Evolutionary conservation across 2,888 invertebrate genomes (phyloP).

Genomic region (Drosophila kambysellisi): DNA sequence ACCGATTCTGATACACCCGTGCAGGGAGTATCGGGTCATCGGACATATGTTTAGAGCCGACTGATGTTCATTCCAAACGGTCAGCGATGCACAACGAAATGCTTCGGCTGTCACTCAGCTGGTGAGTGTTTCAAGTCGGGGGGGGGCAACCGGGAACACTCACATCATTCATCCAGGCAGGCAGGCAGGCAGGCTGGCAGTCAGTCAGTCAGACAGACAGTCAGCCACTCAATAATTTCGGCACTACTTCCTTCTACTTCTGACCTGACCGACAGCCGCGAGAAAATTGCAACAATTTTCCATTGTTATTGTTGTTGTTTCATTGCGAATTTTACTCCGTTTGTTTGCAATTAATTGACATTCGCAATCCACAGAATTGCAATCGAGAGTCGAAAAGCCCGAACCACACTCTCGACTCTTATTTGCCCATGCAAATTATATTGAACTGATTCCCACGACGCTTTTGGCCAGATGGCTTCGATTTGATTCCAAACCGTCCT

Average conservation of each 20-base stretch:
- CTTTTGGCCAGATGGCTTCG: slow-evolving; percentile 77
- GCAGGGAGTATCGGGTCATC: slow-evolving; percentile 23
- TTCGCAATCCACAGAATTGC: slow-evolving; percentile 56
- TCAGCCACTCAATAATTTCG: slow-evolving; percentile 76
- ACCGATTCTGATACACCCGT: slow-evolving; percentile 18
- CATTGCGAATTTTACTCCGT: slow-evolving; percentile 62
- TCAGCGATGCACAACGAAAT: slow-evolving; percentile 75
- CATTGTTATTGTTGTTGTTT: slow-evolving; percentile 61
- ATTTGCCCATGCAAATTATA: slow-evolving; percentile 74
- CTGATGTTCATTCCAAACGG: slow-evolving; percentile 41
- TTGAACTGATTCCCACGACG: slow-evolving; percentile 80
- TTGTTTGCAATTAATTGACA: slow-evolving; percentile 76
- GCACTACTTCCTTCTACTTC: slow-evolving; percentile 67
- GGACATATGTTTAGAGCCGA: slow-evolving; percentile 62
- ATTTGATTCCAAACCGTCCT: slow-evolving; percentile 70
- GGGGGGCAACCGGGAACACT: slow-evolving; percentile 24
- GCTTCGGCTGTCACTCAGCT: slow-evolving; percentile 51
- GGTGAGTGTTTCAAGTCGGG: slow-evolving; percentile 28
- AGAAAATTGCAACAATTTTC: slow-evolving; percentile 80
- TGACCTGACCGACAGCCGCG: slow-evolving; percentile 56
- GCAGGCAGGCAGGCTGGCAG: slow-evolving; percentile 14
- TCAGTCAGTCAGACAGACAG: slow-evolving; percentile 38
- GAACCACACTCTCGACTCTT: slow-evolving; percentile 57
- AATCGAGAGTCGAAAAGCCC: slow-evolving; percentile 37
- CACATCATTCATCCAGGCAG: slow-evolving; percentile 46